Evolutionary conservation across 2,113 vertebrate genomes (phyloP), one percentile per base, ranked within the genome.

Genomic region (Protomyctophum bolini): DNA sequence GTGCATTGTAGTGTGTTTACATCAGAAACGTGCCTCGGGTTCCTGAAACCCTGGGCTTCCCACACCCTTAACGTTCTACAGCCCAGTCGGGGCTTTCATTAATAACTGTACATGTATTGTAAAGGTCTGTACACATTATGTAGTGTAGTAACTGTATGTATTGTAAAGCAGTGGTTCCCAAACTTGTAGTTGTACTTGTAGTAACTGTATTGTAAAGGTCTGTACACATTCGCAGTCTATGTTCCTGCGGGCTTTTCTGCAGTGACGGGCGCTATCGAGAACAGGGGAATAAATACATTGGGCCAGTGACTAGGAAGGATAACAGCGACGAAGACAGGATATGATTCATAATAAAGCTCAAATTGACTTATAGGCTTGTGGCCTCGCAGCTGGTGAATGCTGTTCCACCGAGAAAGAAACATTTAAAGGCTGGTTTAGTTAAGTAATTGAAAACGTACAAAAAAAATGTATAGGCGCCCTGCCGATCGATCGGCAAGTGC

Each of bases 401-500:
- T n/a, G n/a, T 45, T 67, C 59, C 84, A 90, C 81, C 78, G 33
- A 41, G 33, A 41, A 41, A 41, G 3, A 11, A 67, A 76, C 76
- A 81, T 74, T 88, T 81, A 83, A 90, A 89, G 84, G 90, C 87
- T 87, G 86, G 85, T 87, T 83, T 80, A 33, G 63, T 86, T 84
- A 78, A 66, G 57, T 76, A 74, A 82, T 83, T 73, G 33, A 67
- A 73, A 83, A 85, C 79, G 74, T 85, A 76, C 79, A 41, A 41
- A 41, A 33, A 41, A 2, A 84, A 77, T 8, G 84, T 21, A 21
- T 21, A 90, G 84, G 72, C 33, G 33, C 50, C 46, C 45, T 12
- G 71, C 76, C 87, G 21, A 21, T 83, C 82, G 70, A 81, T 82
- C 72, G 70, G 76, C 50, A n/a, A 9, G 50, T 57, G 70, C 83